These are phyloP conservation scores for Alcedo atthis DNA, from an alignment of 2,797 vertebrate species.

Conservation along the genomic window DNA sequence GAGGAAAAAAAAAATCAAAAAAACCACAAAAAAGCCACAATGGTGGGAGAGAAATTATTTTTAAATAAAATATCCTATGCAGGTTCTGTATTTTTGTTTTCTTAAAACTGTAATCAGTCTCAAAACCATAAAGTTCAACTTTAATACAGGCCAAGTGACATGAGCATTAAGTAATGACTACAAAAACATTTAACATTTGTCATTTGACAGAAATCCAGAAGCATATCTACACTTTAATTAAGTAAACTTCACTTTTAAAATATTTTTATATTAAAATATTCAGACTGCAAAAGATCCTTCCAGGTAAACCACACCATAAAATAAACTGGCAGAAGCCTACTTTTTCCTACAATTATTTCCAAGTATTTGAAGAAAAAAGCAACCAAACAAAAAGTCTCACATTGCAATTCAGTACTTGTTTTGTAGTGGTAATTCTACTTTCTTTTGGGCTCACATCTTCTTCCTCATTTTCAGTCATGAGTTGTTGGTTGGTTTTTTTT, in stretches of 20 bases:
- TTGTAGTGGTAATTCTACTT: not conserved
- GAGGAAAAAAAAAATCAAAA: not conserved
- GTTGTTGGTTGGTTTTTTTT: not conserved
- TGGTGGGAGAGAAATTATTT: not conserved
- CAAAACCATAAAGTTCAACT: not conserved
- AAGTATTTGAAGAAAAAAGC: not conserved
- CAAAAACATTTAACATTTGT: not conserved
- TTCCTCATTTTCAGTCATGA: not conserved
- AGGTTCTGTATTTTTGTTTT: not conserved
- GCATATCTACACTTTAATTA: not conserved
- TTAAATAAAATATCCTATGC: not conserved
- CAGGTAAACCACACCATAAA: not conserved
- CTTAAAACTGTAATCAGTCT: not conserved
- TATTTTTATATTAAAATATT: not conserved
- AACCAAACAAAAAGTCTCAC: fast-evolving
- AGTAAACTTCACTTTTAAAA: not conserved
- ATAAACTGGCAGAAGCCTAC: not conserved
- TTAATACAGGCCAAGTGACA: not conserved
- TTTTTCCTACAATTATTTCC: not conserved
- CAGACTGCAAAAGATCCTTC: not conserved
- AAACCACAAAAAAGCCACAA: no score
- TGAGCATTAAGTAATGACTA: not conserved
- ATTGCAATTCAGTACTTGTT: not conserved
- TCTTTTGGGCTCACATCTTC: not conserved
- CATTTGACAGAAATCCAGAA: not conserved